A percentile compares a stretch with the other conserved stretches of the same genome.
These are phyloP conservation scores for Thysanoteuthis rhombus DNA, from an alignment of 2,888 invertebrate species.

Conservation along the genomic window DNA sequence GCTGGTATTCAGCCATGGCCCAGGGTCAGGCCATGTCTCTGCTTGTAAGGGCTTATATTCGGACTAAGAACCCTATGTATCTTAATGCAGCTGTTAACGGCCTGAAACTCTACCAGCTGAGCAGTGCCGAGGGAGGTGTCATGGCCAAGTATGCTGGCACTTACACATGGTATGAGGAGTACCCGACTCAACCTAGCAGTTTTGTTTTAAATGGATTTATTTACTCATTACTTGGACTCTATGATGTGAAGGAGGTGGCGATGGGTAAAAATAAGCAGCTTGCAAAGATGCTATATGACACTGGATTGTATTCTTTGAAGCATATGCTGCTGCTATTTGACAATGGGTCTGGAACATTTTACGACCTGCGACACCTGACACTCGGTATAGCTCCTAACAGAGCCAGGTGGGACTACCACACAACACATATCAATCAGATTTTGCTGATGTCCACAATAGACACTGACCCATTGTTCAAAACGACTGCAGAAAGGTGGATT, in stretches of 20 bases:
- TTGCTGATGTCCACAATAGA: constrained; percentile 81
- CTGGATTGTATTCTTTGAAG: constrained; percentile 78
- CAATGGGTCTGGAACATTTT: constrained; percentile 91
- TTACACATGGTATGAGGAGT: constrained; percentile 96
- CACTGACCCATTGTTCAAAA: constrained; percentile 80
- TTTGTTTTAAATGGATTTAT: constrained; percentile 99
- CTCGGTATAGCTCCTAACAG: constrained; percentile 80
- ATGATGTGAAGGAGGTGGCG: constrained; percentile 85
- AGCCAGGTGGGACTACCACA: constrained; percentile 98
- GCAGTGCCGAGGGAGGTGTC: constrained; percentile 61
- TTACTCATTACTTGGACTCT: constrained; percentile 93
- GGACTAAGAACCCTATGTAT: constrained; percentile 77
- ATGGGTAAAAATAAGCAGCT: constrained; percentile 76
- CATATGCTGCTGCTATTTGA: constrained; percentile 89
- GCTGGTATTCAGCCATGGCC: constrained; percentile 98
- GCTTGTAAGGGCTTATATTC: constrained; percentile 86
- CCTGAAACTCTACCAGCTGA: constrained; percentile 76
- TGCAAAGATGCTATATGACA: constrained; percentile 66
- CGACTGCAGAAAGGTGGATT: constrained; percentile 91
- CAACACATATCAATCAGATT: constrained; percentile 94
- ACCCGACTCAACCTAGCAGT: constrained; percentile 89
- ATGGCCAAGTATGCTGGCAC: constrained; percentile 78
- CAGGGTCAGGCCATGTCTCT: constrained; percentile 95
- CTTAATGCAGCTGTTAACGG: constrained; percentile 84
- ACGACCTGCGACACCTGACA: constrained; percentile 94